Percentiles rank a stretch among this genome's conserved stretches.
phyloP scores from a whole-genome alignment of 2,797 vertebrate genomes.

The Cirrhinus mrigala region DNA sequence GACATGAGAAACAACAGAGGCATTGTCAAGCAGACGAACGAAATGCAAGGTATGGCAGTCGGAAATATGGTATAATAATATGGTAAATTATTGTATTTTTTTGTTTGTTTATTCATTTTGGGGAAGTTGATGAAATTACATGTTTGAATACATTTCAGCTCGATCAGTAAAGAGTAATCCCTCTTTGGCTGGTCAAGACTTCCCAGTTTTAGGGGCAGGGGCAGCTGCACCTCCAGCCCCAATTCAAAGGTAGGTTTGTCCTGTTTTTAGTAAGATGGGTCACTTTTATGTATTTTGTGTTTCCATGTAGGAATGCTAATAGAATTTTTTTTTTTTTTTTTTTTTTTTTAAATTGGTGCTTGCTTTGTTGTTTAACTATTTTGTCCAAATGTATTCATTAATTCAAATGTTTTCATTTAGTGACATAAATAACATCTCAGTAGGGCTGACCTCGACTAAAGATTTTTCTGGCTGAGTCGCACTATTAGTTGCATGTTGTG shows the following conservation, averaged over 20 bases:
- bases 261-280: neutral
- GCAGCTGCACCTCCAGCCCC: constrained; percentile 69
- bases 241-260: constrained; percentile 61
- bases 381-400: neutral
- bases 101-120: neutral
- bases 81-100: neutral
- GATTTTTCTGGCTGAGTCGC: too few relatives aligned
- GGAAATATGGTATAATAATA: neutral
- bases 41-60: constrained; percentile 74
- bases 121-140: neutral
- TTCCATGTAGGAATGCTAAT: neutral
- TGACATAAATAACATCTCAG: neutral
- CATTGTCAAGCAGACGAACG: constrained; percentile 65
- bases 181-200: constrained; percentile 80
- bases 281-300: neutral
- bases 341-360: neutral
- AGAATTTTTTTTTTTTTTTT: neutral
- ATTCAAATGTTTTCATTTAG: neutral
- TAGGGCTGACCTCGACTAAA: too few relatives aligned
- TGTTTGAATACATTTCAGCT: constrained; percentile 61
- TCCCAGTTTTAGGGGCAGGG: constrained; percentile 80
- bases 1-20: constrained; percentile 72
- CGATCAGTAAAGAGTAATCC: constrained; percentile 76
- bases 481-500: too few relatives aligned
- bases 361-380: neutral